Base-by-base conservation (phyloP, 2,797 vertebrate species). In the Echeneis naucrates region DNA sequence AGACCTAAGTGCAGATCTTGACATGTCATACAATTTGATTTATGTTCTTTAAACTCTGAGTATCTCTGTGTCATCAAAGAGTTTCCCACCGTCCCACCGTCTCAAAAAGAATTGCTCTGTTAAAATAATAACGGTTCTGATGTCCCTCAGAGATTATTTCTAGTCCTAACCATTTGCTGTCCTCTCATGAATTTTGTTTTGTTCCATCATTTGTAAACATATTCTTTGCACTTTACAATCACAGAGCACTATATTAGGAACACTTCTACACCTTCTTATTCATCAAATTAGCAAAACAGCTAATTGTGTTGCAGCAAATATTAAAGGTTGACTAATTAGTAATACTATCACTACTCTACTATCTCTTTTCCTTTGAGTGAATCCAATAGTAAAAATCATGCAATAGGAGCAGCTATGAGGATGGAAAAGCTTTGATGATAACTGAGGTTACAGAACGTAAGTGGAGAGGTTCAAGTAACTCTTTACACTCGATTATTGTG, bases 11-110 rank as follows among this genome's bases (percentile, higher is more conserved):
- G 82, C 63, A 38, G 50, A 38, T 61, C 83, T 84, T 86, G 73
- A 87, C 86, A 89, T 81, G 83, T 86, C 85, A 87, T 87, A 72
- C 80, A 88, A 72, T 76, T 89, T 87, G 88, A 85, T 90, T 85
- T 78, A 63, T 79, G 48, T 69, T 85, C 88, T 84, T 84, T 59
- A 52, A 88, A 80, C 77, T 19, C n/a, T 30, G 66, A 40, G 68
- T 77, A 61, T 78, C 68, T 78, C 26, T 51, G 72, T 77, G 76
- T 80, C 80, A 72, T 76, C 51, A n/a, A 44, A 51, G 54, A 77
- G 42, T 47, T 67, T 42, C 51, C 26, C 54, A 16, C 56, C 56
- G 47, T 68, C 50, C 50, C 45, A 24, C 35, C 37, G 1, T 5
- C 62, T 77, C 47, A 68, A 17, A 59, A 27, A 37, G 44, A 77